phyloP scores from a whole-genome alignment of 2,113 vertebrate genomes.

The Elachura formosa region DNA sequence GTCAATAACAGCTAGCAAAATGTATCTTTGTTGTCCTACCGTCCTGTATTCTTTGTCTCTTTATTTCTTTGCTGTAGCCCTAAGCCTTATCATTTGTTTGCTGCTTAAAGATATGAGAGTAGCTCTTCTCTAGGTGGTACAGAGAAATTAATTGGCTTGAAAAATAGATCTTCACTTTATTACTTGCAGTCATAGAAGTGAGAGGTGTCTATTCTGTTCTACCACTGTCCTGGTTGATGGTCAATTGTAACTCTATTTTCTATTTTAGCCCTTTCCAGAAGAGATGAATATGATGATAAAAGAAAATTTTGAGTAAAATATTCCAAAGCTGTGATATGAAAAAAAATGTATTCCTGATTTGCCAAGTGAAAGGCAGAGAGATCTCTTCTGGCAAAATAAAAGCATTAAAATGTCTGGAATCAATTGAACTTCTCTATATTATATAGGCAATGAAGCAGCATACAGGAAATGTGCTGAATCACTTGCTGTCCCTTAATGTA shows the following conservation, averaged over 20 bases:
- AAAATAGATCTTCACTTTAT: background rate
- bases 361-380: background rate
- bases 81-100: background rate
- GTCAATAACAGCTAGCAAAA: background rate
- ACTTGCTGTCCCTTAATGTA: background rate
- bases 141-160: background rate
- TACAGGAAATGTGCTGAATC: slow-evolving; percentile 43
- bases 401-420: background rate
- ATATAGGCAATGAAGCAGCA: background rate
- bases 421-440: background rate
- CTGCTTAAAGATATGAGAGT: background rate
- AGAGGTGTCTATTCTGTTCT: background rate
- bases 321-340: background rate
- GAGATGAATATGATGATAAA: background rate
- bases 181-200: background rate
- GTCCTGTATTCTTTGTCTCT: background rate
- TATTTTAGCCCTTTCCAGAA: background rate
- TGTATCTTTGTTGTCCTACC: background rate
- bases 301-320: background rate
- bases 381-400: background rate
- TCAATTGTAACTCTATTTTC: background rate
- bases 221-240: background rate
- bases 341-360: background rate
- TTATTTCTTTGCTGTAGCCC: background rate
- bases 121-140: background rate